Evolutionary conservation across 2,888 invertebrate genomes (phyloP).

Genomic region (Tetragonisca angustula): DNA sequence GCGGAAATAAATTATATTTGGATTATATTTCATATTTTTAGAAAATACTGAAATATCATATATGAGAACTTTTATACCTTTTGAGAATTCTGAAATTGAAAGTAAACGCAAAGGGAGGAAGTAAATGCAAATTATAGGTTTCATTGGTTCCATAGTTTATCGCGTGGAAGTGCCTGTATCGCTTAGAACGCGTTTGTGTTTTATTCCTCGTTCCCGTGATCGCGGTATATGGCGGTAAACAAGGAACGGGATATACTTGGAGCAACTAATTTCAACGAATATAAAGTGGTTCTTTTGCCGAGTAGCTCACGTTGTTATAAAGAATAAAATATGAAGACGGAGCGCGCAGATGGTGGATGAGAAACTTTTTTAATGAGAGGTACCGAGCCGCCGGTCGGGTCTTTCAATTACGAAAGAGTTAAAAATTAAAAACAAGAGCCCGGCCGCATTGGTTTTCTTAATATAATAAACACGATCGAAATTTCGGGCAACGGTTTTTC

Average conservation of each 20-base stretch:
- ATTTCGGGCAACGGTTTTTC: neutral
- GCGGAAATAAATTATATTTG: no score
- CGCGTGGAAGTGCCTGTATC: neutral
- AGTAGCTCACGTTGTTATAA: constrained; percentile 55
- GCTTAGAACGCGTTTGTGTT: neutral
- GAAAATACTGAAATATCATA: neutral
- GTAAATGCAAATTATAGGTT: no score
- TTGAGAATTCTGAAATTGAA: neutral
- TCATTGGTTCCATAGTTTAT: neutral
- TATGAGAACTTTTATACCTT: neutral
- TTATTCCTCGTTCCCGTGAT: neutral
- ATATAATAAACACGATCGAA: constrained; percentile 42
- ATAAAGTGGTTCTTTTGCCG: constrained; percentile 57
- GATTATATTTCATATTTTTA: no score
- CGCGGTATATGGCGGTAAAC: constrained; percentile 5
- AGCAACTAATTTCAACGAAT: constrained; percentile 58
- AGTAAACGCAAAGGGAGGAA: neutral
- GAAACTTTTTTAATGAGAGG: constrained; percentile 70
- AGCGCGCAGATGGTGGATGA: constrained; percentile 63
- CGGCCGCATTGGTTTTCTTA: constrained; percentile 41
- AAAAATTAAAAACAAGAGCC: constrained; percentile 59
- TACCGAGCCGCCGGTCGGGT: constrained; percentile 48
- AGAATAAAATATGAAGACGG: constrained; percentile 70
- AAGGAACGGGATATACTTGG: constrained; percentile 35
- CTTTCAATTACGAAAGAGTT: constrained; percentile 66